Base-by-base conservation (phyloP, 2,113 vertebrate species). In the Epinephelus cyanopodus region DNA sequence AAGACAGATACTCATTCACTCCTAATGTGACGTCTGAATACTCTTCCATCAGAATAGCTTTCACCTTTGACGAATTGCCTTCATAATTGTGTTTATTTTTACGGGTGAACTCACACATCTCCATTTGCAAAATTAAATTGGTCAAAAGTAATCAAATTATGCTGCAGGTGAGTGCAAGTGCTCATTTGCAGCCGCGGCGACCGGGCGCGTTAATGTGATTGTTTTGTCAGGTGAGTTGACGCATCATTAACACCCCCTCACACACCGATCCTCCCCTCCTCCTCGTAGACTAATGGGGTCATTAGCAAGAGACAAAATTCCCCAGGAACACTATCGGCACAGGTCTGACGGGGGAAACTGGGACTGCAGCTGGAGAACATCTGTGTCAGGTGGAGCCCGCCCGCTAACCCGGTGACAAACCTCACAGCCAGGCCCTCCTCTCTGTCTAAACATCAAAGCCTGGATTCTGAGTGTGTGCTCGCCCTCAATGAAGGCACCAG, bases 61-160 rank as follows among this genome's bases (percentile, higher is more conserved):
- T 84, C 70, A 71, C 75, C 52, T 87, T 70, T 90, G 91, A 91
- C 79, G 88, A 91, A 92, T 81, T 82, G 62, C 63, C 80, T 1
- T 81, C 42, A 60, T 84, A 78, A 90, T 86, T 86, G 69, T 85
- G 78, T 88, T 80, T 79, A 81, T 92, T 88, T 77, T 89, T 76
- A 61, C 13, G 70, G 88, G 66, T 87, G 88, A 87, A 62, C 54
- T 17, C 62, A 70, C 85, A 68, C 80, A 37, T 85, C 82, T 90
- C 86, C 81, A 82, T 92, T 87, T 88, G 85, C 82, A 56, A 90
- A 90, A 91, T 90, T 74, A 89, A 92, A 91, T 90, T 90, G 87
- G 68, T 90, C 91, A 92, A 90, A 90, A 87, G 81, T 92, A 94
- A 93, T 93, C 79, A 89, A 92, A 91, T 91, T 64, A 92, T 45